Percentiles rank a stretch among this genome's conserved stretches.
These are phyloP conservation scores for Chamaetylas fuelleborni DNA, from an alignment of 2,113 vertebrate species.

Conservation along the genomic window DNA sequence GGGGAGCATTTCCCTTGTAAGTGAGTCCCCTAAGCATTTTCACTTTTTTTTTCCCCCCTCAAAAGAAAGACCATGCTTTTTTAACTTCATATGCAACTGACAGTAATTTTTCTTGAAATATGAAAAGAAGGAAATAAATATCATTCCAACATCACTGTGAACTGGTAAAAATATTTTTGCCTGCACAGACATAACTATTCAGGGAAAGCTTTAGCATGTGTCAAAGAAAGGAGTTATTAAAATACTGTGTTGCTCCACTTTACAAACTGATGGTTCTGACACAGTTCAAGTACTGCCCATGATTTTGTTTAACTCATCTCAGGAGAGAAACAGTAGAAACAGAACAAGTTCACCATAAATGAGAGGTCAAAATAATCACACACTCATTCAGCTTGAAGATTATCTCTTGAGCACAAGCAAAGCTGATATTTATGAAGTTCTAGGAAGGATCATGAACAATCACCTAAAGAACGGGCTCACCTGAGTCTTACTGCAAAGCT, in stretches of 20 bases:
- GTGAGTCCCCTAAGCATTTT: conserved; percentile 39
- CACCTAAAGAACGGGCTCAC: not conserved
- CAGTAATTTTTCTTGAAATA: not conserved
- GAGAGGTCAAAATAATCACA: not conserved
- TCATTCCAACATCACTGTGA: not conserved
- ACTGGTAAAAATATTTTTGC: not conserved
- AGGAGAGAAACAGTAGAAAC: not conserved
- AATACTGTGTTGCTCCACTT: not conserved
- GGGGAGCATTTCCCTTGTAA: conserved; percentile 38
- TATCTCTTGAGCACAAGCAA: not conserved
- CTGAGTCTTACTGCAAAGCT: not conserved
- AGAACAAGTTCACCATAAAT: not conserved
- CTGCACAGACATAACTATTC: not conserved
- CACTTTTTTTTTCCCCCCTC: not conserved
- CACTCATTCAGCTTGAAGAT: not conserved
- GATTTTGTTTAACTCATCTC: not conserved
- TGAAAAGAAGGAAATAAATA: not conserved
- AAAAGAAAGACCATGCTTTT: not conserved
- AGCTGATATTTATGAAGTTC: not conserved
- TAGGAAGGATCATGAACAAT: not conserved
- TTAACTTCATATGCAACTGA: not conserved
- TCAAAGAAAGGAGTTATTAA: not conserved
- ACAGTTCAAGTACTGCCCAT: not conserved
- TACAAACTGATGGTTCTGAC: not conserved
- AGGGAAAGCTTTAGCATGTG: not conserved